phyloP scores from a whole-genome alignment of 1,140 invertebrate genomes.

The Drusus annulatus region DNA sequence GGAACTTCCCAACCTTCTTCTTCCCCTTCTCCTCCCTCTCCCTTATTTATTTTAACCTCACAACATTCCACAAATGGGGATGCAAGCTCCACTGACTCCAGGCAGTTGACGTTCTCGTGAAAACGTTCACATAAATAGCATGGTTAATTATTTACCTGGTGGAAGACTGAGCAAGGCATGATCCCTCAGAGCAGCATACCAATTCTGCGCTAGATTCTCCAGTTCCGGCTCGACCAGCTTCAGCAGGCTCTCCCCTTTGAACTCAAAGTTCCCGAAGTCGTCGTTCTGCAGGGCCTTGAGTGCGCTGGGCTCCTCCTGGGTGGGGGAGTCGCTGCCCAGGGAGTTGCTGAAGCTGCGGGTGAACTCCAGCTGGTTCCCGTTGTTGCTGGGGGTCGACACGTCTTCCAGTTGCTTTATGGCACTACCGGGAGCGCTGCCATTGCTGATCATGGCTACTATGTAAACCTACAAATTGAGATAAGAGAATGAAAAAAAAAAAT shows the following conservation, averaged over 20 bases:
- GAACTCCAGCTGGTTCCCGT: slow-evolving; percentile 40
- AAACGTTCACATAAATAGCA: no score
- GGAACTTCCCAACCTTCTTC: no score
- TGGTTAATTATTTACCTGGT: slow-evolving; percentile 72
- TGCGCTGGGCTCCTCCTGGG: background rate
- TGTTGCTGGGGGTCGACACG: slow-evolving; percentile 9
- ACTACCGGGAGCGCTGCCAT: slow-evolving; percentile 77
- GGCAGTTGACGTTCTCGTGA: no score
- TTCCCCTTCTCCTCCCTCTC: no score
- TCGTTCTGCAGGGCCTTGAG: slow-evolving; percentile 69
- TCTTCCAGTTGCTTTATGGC: slow-evolving; percentile 68
- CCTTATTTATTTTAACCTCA: no score
- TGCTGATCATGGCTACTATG: slow-evolving; percentile 92
- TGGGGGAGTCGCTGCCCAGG: slow-evolving; percentile 44
- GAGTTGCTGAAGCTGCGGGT: background rate
- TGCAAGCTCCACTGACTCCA: no score
- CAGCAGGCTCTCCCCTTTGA: slow-evolving; percentile 85
- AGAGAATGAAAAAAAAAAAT: no score
- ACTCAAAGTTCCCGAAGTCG: slow-evolving; percentile 82
- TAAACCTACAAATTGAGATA: slow-evolving; percentile 78
- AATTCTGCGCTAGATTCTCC: slow-evolving; percentile 91
- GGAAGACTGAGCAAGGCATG: slow-evolving; percentile 95
- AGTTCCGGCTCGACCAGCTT: slow-evolving; percentile 96
- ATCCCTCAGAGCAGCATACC: slow-evolving; percentile 95
- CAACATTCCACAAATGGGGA: no score